Percentiles rank a stretch among this genome's conserved stretches.
phyloP scores from a whole-genome alignment of 1,140 invertebrate species.

The Uloborus diversus region DNA sequence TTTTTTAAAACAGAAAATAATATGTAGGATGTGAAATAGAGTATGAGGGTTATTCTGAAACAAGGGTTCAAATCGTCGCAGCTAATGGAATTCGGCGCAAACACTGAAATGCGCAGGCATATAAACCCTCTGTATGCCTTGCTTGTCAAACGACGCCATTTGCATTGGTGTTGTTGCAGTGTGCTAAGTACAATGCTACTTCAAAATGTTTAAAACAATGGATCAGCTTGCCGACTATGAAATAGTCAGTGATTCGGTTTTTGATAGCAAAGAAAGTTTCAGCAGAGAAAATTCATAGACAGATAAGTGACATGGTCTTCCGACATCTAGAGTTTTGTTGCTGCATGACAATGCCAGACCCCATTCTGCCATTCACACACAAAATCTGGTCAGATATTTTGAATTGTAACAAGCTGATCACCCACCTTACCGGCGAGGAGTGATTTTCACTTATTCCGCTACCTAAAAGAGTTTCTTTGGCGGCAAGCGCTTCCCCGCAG shows the following conservation, averaged over 20 bases:
- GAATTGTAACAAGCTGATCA: slow-evolving; percentile 62
- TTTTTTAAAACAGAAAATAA: too few species aligned
- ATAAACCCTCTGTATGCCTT: not conserved
- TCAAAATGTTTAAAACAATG: not conserved
- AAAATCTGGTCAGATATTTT: slow-evolving; percentile 57
- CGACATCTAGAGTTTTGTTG: not conserved
- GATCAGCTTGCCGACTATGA: not conserved
- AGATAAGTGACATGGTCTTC: not conserved
- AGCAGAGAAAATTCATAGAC: not conserved
- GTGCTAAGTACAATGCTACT: too few species aligned
- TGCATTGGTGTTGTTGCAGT: not conserved
- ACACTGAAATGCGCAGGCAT: not conserved
- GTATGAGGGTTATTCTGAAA: too few species aligned
- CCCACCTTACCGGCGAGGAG: slow-evolving; percentile 63
- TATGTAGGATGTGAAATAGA: too few species aligned
- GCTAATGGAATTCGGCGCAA: too few species aligned
- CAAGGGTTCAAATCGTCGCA: too few species aligned
- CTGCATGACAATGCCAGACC: too few species aligned
- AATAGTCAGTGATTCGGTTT: not conserved
- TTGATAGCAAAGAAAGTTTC: not conserved
- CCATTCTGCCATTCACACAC: not conserved
- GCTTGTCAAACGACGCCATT: not conserved
- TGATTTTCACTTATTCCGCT: slow-evolving; percentile 62
- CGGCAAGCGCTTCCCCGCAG: slow-evolving; percentile 25
- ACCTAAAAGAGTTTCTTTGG: slow-evolving; percentile 28